Evolutionary conservation across 2,888 invertebrate genomes (phyloP).

Genomic region (Poecilus cupreus): DNA sequence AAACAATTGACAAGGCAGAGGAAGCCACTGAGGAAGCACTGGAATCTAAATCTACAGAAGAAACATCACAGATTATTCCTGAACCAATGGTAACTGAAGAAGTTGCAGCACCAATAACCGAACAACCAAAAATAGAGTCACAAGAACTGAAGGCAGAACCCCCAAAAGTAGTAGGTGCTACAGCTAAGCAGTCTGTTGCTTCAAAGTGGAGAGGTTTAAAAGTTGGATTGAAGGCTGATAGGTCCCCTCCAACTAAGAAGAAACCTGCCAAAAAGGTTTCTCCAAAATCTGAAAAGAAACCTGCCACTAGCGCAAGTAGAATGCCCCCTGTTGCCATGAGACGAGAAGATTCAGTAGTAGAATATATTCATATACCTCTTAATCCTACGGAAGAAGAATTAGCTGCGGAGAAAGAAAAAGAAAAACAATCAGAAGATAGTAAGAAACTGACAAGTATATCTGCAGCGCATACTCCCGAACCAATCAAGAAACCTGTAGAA

Average conservation of each 20-base stretch:
- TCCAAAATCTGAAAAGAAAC: constrained; percentile 45
- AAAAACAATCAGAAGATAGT: constrained; percentile 43
- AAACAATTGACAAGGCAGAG: background rate
- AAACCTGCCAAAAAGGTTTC: constrained; percentile 32
- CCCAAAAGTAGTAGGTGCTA: background rate
- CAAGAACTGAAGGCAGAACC: background rate
- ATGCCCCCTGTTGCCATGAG: constrained; percentile 8
- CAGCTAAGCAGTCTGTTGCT: background rate
- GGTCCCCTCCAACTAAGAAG: constrained; percentile 10
- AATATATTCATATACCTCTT: constrained; percentile 47
- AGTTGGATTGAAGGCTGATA: constrained; percentile 6
- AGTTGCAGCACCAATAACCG: background rate
- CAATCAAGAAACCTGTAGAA: background rate
- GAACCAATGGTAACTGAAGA: background rate
- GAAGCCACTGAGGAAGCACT: background rate
- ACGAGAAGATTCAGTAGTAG: constrained; percentile 44
- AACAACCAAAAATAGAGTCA: background rate
- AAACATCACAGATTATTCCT: background rate
- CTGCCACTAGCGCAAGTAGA: background rate
- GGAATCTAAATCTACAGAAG: background rate
- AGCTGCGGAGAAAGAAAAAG: constrained; percentile 27
- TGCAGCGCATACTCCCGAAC: constrained; percentile 24
- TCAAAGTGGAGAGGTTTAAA: constrained; percentile 15
- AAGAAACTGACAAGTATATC: constrained; percentile 28
- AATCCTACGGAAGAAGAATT: constrained; percentile 50